Conservation (phyloP, 2,113 vertebrate genomes). For the Lathamus discolor region DNA sequence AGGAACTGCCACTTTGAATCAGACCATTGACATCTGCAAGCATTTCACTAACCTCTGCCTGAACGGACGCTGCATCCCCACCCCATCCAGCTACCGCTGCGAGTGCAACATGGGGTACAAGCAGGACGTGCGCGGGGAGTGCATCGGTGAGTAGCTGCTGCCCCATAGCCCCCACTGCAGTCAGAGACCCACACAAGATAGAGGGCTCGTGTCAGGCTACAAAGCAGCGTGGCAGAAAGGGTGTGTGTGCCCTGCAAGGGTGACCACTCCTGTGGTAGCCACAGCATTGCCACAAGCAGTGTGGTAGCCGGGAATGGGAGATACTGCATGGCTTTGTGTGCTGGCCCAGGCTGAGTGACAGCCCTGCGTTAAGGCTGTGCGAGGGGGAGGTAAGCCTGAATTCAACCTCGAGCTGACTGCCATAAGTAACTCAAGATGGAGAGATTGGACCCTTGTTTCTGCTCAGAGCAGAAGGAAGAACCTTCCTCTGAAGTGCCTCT, state of each 20-base stretch:
- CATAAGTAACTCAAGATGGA: not conserved
- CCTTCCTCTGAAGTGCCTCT: not conserved
- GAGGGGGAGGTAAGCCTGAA: not conserved
- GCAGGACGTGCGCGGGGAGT: slow-evolving; percentile 90
- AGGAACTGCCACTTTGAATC: slow-evolving; percentile 87
- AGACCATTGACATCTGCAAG: slow-evolving; percentile 93
- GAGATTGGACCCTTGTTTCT: not conserved
- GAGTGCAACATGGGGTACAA: slow-evolving; percentile 99
- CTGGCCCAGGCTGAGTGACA: not conserved
- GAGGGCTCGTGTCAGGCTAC: not conserved
- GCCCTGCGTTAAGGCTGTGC: not conserved
- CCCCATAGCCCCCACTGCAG: not conserved
- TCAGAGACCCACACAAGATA: not conserved
- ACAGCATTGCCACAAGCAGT: not conserved
- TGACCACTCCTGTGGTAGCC: not conserved
- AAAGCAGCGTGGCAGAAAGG: too few relatives aligned
- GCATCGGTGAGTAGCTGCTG: slow-evolving; percentile 83
- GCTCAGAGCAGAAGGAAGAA: not conserved
- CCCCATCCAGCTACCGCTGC: slow-evolving; percentile 90
- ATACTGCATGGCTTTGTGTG: not conserved
- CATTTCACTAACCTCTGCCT: slow-evolving; percentile 94
- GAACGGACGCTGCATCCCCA: slow-evolving; percentile 94
- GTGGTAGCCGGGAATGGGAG: not conserved
- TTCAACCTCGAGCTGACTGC: not conserved
- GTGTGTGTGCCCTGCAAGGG: not conserved